These are phyloP conservation scores for Labrus mixtus DNA, from an alignment of 2,113 vertebrate species.

Conservation along the genomic window DNA sequence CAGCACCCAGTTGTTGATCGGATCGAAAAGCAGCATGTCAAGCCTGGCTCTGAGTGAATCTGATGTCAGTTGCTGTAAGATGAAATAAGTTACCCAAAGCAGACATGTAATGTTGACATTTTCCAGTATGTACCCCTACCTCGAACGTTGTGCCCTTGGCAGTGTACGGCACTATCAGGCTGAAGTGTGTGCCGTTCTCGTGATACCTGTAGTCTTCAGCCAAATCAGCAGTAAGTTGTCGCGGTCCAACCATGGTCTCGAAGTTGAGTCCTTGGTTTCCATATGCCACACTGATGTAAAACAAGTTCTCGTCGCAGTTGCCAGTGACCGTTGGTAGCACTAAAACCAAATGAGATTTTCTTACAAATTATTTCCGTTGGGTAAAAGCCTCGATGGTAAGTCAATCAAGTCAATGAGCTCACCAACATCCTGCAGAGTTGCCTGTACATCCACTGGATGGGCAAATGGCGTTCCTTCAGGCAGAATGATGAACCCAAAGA, in stretches of 20 bases:
- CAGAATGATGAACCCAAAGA: slow-evolving; percentile 74
- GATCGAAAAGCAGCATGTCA: slow-evolving; percentile 64
- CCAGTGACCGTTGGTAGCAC: slow-evolving; percentile 73
- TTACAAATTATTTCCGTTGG: rapidly evolving
- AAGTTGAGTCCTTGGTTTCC: slow-evolving; percentile 70
- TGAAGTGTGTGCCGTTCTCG: slow-evolving; percentile 74
- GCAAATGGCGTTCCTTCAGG: slow-evolving; percentile 76
- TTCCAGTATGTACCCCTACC: slow-evolving; percentile 48
- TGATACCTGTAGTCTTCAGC: slow-evolving; percentile 21
- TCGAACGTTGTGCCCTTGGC: slow-evolving; percentile 57
- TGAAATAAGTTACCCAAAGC: neutral
- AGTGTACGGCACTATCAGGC: slow-evolving; percentile 63
- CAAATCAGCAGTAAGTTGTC: slow-evolving; percentile 49
- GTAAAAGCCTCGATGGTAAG: neutral
- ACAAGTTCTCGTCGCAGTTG: slow-evolving; percentile 74
- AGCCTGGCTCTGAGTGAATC: slow-evolving; percentile 70
- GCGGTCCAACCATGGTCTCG: slow-evolving; percentile 55
- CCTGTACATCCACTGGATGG: slow-evolving; percentile 49
- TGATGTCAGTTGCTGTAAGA: slow-evolving; percentile 50
- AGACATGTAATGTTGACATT: rapidly evolving
- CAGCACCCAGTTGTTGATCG: slow-evolving; percentile 63
- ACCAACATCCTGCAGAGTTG: slow-evolving; percentile 75
- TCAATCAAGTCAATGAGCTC: slow-evolving; percentile 18
- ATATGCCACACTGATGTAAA: slow-evolving; percentile 64
- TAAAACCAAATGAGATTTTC: slow-evolving; percentile 5